Percentiles rank a stretch among this genome's conserved stretches.
Conservation (phyloP, 2,888 invertebrate genomes). For the Platynereis dumerilii region DNA sequence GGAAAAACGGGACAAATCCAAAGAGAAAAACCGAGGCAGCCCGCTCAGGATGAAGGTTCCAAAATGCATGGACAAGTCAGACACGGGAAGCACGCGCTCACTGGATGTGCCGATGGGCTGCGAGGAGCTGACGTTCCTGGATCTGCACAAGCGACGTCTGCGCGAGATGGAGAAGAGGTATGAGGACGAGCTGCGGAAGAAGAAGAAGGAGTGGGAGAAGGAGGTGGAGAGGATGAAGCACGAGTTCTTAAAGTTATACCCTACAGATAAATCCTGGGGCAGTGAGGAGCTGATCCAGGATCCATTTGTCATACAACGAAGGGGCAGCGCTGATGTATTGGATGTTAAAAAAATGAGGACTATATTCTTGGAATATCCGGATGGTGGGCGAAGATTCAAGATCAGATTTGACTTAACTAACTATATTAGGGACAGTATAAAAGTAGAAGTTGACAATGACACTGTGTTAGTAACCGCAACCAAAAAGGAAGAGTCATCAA, state of each 20-base stretch:
- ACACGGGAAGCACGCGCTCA: too few species aligned
- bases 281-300: constrained; percentile 36
- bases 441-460: constrained; percentile 35
- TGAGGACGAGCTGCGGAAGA: constrained; percentile 35
- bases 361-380: constrained; percentile 39
- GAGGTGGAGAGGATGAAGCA: constrained; percentile 39
- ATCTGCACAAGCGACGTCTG: constrained; percentile 29
- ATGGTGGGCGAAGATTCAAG: constrained; percentile 35
- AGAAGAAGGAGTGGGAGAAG: constrained; percentile 37
- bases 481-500: constrained; percentile 26
- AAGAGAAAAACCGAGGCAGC: too few species aligned
- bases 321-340: constrained; percentile 39
- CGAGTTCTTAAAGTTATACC: constrained; percentile 40
- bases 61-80: too few species aligned
- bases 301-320: constrained; percentile 34
- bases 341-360: constrained; percentile 39
- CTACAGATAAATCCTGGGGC: constrained; percentile 33
- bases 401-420: constrained; percentile 36
- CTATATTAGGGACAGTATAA: constrained; percentile 29
- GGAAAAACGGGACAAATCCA: too few species aligned
- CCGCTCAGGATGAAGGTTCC: too few species aligned
- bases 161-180: constrained; percentile 38
- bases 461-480: constrained; percentile 34
- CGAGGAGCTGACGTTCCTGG: constrained; percentile 37
- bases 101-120: constrained; percentile 31